Percentiles rank a stretch among this genome's conserved stretches.
Evolutionary conservation across 64 coral and sea anemone species (phyloP).

Genomic region (Orbicella faveolata): DNA sequence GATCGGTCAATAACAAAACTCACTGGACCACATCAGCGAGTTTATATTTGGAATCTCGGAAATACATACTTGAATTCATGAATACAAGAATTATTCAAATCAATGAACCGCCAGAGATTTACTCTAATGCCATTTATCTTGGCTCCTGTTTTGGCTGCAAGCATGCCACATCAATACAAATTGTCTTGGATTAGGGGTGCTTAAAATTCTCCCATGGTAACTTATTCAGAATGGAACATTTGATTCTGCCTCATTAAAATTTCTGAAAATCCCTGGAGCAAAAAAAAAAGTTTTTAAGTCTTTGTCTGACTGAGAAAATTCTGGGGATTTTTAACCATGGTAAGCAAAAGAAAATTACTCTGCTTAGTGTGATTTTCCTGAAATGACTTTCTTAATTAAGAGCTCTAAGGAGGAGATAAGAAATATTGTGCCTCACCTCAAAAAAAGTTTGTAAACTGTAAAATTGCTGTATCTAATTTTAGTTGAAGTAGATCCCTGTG

Average conservation of each 20-base stretch:
- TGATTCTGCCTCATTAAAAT: neutral
- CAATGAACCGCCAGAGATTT: constrained; percentile 9
- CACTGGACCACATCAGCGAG: constrained; percentile 12
- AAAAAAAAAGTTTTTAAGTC: neutral
- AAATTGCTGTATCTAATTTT: constrained; percentile 10
- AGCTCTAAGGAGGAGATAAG: neutral
- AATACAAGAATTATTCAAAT: constrained; percentile 12
- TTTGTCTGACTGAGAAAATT: neutral
- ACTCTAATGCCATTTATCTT: constrained; percentile 24
- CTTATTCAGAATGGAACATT: neutral
- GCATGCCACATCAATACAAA: constrained; percentile 33
- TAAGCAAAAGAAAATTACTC: neutral
- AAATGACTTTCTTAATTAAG: constrained; percentile 28
- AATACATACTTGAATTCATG: neutral
- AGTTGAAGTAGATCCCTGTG: neutral
- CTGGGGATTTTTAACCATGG: neutral
- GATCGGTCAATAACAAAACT: neutral
- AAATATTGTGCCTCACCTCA: neutral
- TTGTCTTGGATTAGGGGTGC: neutral
- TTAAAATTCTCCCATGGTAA: neutral
- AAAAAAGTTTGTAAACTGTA: neutral
- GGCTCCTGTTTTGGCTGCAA: constrained; percentile 6
- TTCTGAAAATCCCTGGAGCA: neutral
- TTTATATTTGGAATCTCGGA: constrained; percentile 4
- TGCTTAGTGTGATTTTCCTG: neutral